Evolutionary conservation across 2,797 vertebrate genomes (phyloP).

Genomic region (Aeoliscus strigatus): DNA sequence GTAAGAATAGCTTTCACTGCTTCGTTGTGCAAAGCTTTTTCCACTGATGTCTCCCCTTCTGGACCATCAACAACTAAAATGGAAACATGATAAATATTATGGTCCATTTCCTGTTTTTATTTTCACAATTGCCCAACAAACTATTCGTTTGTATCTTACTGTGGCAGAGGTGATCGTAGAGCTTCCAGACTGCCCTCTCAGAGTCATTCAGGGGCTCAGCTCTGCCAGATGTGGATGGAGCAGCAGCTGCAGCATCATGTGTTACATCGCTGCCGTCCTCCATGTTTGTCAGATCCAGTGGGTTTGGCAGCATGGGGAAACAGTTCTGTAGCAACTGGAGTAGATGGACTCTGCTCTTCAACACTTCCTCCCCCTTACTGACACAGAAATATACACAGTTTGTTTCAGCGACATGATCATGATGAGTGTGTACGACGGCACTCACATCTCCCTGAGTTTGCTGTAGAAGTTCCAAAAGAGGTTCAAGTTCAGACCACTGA

Average conservation of each 20-base stretch:
- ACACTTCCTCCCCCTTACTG: slow-evolving; percentile 82
- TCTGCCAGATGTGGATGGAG: slow-evolving; percentile 41
- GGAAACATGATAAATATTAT: slow-evolving; percentile 13
- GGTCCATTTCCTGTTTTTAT: neutral
- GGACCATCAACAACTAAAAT: slow-evolving; percentile 84
- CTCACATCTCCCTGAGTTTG: slow-evolving; percentile 91
- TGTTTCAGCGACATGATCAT: neutral
- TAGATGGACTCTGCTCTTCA: slow-evolving; percentile 84
- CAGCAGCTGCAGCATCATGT: slow-evolving; percentile 21
- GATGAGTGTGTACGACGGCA: slow-evolving; percentile 14
- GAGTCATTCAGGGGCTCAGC: slow-evolving; percentile 45
- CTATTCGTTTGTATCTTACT: slow-evolving; percentile 71
- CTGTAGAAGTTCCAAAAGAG: slow-evolving; percentile 95
- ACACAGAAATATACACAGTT: slow-evolving; percentile 15
- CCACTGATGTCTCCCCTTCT: slow-evolving; percentile 69
- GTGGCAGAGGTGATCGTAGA: slow-evolving; percentile 87
- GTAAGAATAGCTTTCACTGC: slow-evolving; percentile 87
- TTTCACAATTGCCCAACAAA: too few relatives aligned
- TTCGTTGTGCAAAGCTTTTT: slow-evolving; percentile 83
- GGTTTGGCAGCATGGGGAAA: slow-evolving; percentile 80
- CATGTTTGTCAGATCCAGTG: slow-evolving; percentile 51
- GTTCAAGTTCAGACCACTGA: slow-evolving; percentile 81
- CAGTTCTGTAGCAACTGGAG: slow-evolving; percentile 94
- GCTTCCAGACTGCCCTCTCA: slow-evolving; percentile 76
- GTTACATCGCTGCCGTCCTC: slow-evolving; percentile 32